Evolutionary conservation across 2,888 invertebrate genomes (phyloP), one percentile per base, ranked within the genome.

Genomic region (Torymus texanus): DNA sequence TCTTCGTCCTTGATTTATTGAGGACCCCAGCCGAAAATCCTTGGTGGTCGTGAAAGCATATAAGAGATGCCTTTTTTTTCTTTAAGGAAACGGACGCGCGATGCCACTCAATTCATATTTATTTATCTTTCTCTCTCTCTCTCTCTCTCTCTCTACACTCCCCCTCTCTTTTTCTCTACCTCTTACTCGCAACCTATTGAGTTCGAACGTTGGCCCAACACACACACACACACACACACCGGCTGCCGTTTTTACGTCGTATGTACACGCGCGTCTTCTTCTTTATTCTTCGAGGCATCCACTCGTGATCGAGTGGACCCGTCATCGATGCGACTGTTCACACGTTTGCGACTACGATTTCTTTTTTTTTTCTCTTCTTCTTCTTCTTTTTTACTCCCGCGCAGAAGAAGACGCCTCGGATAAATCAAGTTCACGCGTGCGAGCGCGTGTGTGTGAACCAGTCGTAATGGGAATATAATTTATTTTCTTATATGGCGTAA

Each of bases 31-130:
- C 24, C 2, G 51, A n/a, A 24, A 21, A 56, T 11, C 84, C 80
- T 82, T 71, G 83, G 84, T 83, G 83, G 83, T 83, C 68, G 55
- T 16, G 16, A 75, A 53, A 51, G 56, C n/a, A 18, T 21, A 21
- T 21, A 21, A 16, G 59, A 12, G 70, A 71, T 18, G 65, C 53
- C 24, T 61, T 14, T 41, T n/a, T 12, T 53, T 8, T 16, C 24
- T 65, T 53, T 72, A 58, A 16, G 61, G 66, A 72, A 65, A 61
- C 18, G 41, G 56, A 66, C 61, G 18, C 21, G 14, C 50, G 66
- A 68, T 59, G 67, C 73, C 58, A 71, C 75, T 74, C 71, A 75
- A 79, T 79, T 75, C 71, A 71, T 79, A 71, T 75, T 75, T 79
- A 79, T 78, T 71, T 79, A 74, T 70, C 68, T 79, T 67, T 58